Percentiles rank a stretch among this genome's conserved stretches.
phyloP scores from a whole-genome alignment of 1,140 invertebrate genomes.

The Drosophila ohnishii region DNA sequence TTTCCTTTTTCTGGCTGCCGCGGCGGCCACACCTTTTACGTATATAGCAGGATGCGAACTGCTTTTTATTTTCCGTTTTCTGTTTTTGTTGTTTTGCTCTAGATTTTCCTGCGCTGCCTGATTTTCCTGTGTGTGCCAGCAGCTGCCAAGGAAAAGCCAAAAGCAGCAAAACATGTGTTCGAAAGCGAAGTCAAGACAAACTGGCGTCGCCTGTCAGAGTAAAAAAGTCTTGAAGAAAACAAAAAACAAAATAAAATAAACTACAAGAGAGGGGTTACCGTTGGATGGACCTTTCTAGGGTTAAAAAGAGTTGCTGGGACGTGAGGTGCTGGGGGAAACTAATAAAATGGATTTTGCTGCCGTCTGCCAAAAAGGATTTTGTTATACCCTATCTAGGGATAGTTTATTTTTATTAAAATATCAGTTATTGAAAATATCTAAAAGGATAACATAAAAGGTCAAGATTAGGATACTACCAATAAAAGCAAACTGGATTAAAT shows the following conservation, averaged over 20 bases:
- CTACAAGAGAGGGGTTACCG: conserved; percentile 3
- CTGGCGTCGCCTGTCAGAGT: conserved; percentile 50
- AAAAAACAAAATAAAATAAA: conserved; percentile 17
- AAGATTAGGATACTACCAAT: no score
- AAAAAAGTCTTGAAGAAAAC: conserved; percentile 4
- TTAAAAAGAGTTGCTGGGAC: background rate
- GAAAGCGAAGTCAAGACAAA: conserved; percentile 61
- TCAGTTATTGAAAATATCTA: background rate
- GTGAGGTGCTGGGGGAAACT: background rate
- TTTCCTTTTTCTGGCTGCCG: conserved; percentile 12
- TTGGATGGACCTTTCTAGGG: conserved; percentile 15
- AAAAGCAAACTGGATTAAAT: no score
- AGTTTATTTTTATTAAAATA: background rate
- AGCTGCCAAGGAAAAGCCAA: conserved; percentile 37
- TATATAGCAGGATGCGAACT: conserved; percentile 30
- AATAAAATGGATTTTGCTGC: conserved; percentile 26
- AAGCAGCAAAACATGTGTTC: conserved; percentile 47
- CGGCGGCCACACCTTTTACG: conserved; percentile 23
- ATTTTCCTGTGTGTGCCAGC: conserved; percentile 43
- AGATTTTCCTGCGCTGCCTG: conserved; percentile 42
- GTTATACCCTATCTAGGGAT: conserved; percentile 1
- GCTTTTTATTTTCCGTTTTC: conserved; percentile 19
- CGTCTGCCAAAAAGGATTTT: conserved; percentile 25
- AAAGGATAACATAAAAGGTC: no score
- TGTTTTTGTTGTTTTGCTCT: conserved; percentile 53